Evolutionary conservation across 2,888 invertebrate species (phyloP).

Genomic region (Lutraria lutraria): DNA sequence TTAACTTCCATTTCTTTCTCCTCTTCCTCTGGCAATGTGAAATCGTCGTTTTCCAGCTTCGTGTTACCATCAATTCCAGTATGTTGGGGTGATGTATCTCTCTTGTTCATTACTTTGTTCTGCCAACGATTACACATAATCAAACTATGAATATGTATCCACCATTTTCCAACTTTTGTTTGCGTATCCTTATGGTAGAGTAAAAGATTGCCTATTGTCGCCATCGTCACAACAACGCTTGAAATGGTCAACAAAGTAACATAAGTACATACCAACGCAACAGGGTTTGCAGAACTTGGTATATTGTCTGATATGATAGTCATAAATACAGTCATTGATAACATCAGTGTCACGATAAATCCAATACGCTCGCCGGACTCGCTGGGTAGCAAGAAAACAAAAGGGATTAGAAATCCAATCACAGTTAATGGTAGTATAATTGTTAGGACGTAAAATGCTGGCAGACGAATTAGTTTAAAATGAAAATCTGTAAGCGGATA

Average conservation of each 20-base stretch:
- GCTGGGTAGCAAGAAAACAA: not conserved
- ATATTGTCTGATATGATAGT: conserved; percentile 1
- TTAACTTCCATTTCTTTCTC: not conserved
- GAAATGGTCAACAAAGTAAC: not conserved
- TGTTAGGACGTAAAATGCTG: not conserved
- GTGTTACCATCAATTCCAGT: not conserved
- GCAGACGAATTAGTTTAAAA: not conserved
- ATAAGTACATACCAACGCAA: not conserved
- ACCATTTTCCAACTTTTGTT: not conserved
- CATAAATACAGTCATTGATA: not conserved
- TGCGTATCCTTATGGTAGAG: not conserved
- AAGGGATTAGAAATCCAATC: not conserved
- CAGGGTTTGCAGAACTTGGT: not conserved
- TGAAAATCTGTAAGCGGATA: not conserved
- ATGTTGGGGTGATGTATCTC: not conserved
- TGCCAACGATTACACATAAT: not conserved
- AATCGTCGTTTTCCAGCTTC: not conserved
- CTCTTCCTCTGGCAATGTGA: not conserved
- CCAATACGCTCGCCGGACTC: not conserved
- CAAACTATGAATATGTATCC: not conserved
- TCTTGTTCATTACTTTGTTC: not conserved
- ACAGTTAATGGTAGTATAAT: not conserved
- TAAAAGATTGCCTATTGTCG: not conserved
- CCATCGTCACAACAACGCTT: not conserved
- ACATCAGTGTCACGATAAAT: not conserved